Base-by-base conservation (phyloP, 2,113 vertebrate genomes). In the Anoplopoma fimbria region DNA sequence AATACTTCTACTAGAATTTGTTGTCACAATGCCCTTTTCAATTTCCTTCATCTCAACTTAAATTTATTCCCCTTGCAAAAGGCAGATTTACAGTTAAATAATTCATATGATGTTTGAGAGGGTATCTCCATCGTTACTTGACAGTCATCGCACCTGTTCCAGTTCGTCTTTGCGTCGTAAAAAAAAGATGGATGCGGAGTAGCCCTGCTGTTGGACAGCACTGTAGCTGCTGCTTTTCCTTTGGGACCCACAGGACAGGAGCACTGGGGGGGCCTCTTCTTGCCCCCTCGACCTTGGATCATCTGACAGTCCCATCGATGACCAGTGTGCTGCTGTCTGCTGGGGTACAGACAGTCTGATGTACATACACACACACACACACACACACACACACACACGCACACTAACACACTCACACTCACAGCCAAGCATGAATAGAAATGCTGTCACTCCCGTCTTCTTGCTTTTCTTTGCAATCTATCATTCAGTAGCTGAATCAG, bases 141-240 rank as follows among this genome's bases (percentile, higher is more conserved):
- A 69, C 36, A n/a, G 34, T 23, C 31, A 57, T 64, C 96, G 97
- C 95, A 92, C 89, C 91, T 72, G 94, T 81, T 97, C 97, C 78
- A 95, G 89, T 85, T 95, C 96, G 76, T 97, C 95, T 93, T 95
- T 97, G 86, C 93, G 95, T 64, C 89, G 93, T 70, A 96, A 95
- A 93, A 95, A 96, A 93, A 95, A 96, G 93, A 97, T 95, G 87
- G 92, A 96, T 88, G 94, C 95, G 79, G 96, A 96, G 94, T 97
- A 97, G 91, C 95, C 95, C 92, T 96, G 95, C 94, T 97, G 97
- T 84, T 96, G 97, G 94, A 96, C 92, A 58, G 93, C 47, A 85
- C 95, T 96, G 96, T 94, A 96, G 93, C 96, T 96, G 96, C 94
- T 96, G 87, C 93, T 92, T 84, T 92, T 96, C 91, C 93, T 87